Base-by-base conservation (phyloP, 2,888 invertebrate species). In the Neocrepidodera transversa region DNA sequence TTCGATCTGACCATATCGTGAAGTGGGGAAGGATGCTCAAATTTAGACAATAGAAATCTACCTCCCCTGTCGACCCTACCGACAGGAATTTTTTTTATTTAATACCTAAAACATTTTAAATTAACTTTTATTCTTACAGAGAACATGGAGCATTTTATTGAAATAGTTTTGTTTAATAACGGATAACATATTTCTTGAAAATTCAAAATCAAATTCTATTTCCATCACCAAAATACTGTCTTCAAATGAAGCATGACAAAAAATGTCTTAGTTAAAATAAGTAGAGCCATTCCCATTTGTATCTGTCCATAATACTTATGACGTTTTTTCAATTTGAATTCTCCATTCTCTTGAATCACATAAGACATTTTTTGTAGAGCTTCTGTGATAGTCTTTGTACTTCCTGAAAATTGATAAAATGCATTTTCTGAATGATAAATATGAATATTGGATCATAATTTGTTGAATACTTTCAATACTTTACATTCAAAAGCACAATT, bases 181-280 rank as follows among this genome's bases (percentile, higher is more conserved):
- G 1, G 16, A 2, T n/a, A 42, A 17, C 42, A 42, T 42, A 16
- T 42, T 14, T 42, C 2, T 2, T 6, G 42, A 5, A 17, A 42
- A 42, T 42, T 42, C 8, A 17, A 23, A 43, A 43, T 43, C 11
- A 14, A 43, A 43, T n/a, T 40, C 40, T n/a, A 43, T 10, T 42
- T 42, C 42, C 42, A 42, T 42, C 7, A 42, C 11, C 1, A 42
- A 17, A 42, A 42, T 42, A 42, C 42, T 42, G 42, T 42, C 2
- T 20, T 43, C 43, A n/a, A 6, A 43, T 6, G 23, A 43, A 16
- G 18, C 42, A 42, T 42, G 8, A 42, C 42, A 16, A 17, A 42
- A 42, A 17, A 2, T 17, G 42, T 42, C 10, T 42, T 42, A 17
- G 2, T 20, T 16, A 17, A 42, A 42, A 17, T n/a, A 1, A 17